These are phyloP conservation scores for Sycophaga agraensis DNA, from an alignment of 1,140 invertebrate genomes.

Conservation along the genomic window DNA sequence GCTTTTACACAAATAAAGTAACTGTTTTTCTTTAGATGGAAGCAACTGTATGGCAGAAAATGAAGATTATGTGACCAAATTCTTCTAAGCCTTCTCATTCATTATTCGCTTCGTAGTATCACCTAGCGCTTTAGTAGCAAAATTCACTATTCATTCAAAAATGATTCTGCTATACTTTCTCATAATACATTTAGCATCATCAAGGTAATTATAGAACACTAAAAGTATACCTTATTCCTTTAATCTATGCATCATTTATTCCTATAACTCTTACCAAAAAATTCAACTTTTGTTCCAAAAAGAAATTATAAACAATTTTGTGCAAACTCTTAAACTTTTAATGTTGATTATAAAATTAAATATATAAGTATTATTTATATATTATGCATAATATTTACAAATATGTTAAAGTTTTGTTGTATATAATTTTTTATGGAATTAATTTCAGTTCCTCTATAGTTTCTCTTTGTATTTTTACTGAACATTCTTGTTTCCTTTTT, in stretches of 20 bases:
- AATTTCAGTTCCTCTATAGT: neutral
- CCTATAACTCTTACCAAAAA: neutral
- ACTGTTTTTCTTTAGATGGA: conserved; percentile 55
- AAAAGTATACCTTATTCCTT: neutral
- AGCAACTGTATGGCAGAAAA: conserved; percentile 58
- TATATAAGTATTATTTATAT: neutral
- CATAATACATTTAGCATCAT: conserved; percentile 47
- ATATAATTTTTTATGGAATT: neutral
- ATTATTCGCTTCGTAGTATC: conserved; percentile 56
- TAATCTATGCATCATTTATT: neutral
- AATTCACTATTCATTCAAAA: conserved; percentile 45
- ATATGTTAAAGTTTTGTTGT: neutral
- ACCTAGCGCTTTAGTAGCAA: conserved; percentile 53
- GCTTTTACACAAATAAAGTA: conserved; percentile 3
- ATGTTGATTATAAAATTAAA: neutral
- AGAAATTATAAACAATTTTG: neutral
- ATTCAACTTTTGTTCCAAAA: neutral
- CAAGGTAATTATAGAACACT: conserved; percentile 52
- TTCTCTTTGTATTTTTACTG: neutral
- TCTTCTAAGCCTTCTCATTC: conserved; percentile 49
- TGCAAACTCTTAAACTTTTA: no score
- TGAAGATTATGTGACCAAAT: conserved; percentile 51
- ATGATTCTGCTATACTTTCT: conserved; percentile 51
- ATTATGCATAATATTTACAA: neutral
- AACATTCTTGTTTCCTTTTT: conserved; percentile 21